Conservation (phyloP, 2,113 vertebrate genomes). For the Antennarius striatus region DNA sequence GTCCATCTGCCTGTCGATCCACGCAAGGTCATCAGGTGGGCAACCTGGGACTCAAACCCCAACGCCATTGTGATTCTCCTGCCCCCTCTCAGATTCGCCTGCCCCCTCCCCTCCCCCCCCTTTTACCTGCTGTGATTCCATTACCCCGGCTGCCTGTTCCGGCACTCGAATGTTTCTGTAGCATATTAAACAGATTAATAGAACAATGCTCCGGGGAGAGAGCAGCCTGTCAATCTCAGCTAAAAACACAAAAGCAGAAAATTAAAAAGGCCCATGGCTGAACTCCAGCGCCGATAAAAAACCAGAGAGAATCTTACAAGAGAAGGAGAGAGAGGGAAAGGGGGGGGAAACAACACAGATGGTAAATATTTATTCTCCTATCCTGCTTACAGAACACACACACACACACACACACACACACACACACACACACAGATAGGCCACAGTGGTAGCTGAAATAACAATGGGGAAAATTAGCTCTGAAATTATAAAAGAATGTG, state of each 20-base stretch:
- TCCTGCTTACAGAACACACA: constrained; percentile 71
- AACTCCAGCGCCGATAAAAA: constrained; percentile 82
- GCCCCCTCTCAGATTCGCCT: constrained; percentile 74
- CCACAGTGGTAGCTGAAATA: constrained; percentile 47
- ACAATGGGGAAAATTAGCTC: constrained; percentile 61
- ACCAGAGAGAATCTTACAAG: constrained; percentile 71
- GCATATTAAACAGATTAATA: constrained; percentile 91
- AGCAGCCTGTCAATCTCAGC: constrained; percentile 80
- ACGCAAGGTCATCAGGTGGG: constrained; percentile 64
- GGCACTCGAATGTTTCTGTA: constrained; percentile 80
- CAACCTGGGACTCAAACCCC: constrained; percentile 26
- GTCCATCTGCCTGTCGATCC: constrained; percentile 66
- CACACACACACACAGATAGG: constrained; percentile 34
- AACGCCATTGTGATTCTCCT: constrained; percentile 44
- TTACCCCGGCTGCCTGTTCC: constrained; percentile 79
- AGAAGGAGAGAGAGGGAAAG: constrained; percentile 20
- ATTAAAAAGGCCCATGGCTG: constrained; percentile 87
- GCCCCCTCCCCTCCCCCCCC: constrained; percentile 61
- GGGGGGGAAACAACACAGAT: constrained; percentile 64
- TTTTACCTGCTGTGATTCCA: constrained; percentile 80
- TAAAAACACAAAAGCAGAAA: constrained; percentile 86
- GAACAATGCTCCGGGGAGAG: constrained; percentile 83
- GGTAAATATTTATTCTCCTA: constrained; percentile 82
- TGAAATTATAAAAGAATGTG: constrained; percentile 59
- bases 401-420: constrained; percentile 33